phyloP scores from a whole-genome alignment of 2,113 vertebrate species.

The Athene noctua region DNA sequence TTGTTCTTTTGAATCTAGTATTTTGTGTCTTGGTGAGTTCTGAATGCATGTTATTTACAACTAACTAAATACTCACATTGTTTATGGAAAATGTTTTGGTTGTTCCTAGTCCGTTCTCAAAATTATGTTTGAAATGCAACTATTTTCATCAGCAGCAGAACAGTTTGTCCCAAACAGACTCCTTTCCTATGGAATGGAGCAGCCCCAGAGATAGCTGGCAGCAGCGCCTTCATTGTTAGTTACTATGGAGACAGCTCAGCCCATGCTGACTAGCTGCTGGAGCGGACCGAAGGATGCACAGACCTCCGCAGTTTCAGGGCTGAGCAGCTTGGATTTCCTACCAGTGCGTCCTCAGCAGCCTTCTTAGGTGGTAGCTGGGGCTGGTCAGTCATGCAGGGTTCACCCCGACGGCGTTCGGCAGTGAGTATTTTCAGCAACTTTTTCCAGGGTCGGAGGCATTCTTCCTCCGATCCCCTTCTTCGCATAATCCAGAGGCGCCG shows the following conservation, averaged over 20 bases:
- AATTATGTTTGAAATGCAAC: conserved; percentile 59
- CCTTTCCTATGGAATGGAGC: conserved; percentile 48
- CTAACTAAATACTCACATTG: conserved; percentile 14
- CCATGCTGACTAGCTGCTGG: conserved; percentile 71
- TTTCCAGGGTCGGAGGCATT: conserved; percentile 76
- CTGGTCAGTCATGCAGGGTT: conserved; percentile 69
- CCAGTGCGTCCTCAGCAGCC: not conserved
- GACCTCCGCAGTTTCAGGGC: conserved; percentile 53
- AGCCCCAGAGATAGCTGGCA: conserved; percentile 62
- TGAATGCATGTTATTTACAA: conserved; percentile 5
- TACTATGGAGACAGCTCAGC: conserved; percentile 83
- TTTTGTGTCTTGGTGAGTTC: not conserved
- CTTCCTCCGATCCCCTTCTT: conserved; percentile 76
- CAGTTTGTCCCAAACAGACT: conserved; percentile 57
- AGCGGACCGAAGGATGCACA: conserved; percentile 67
- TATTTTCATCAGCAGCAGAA: conserved; percentile 32
- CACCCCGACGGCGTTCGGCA: conserved; percentile 57
- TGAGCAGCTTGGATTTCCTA: conserved; percentile 28
- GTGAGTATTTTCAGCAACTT: conserved; percentile 70
- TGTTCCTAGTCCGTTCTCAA: not conserved
- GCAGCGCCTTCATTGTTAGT: conserved; percentile 76
- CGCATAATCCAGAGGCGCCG: conserved; percentile 73
- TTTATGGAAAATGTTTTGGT: conserved; percentile 19
- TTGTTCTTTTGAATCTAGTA: conserved; percentile 2
- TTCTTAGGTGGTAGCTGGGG: not conserved